phyloP scores from a whole-genome alignment of 2,797 vertebrate genomes.

The Phoxinus dragarum region DNA sequence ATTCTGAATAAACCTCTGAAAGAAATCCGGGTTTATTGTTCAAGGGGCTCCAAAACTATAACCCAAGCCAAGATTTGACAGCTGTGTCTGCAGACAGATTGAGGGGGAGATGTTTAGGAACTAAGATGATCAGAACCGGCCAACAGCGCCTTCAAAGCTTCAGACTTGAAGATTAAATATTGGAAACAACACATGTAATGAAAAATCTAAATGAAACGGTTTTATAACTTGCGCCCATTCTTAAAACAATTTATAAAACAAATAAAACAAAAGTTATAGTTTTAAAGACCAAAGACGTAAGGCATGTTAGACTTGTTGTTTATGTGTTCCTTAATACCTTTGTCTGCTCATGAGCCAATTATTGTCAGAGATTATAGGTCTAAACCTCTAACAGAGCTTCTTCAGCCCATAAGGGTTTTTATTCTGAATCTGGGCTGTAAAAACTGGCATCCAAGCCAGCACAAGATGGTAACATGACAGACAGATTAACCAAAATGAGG shows the following conservation, averaged over 20 bases:
- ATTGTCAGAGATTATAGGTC: slow-evolving; percentile 52
- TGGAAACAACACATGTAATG: not conserved
- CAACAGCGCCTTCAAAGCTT: slow-evolving; percentile 58
- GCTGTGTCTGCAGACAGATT: slow-evolving; percentile 83
- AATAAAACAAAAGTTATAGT: not conserved
- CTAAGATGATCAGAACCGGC: slow-evolving; percentile 66
- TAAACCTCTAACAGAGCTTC: slow-evolving; percentile 53
- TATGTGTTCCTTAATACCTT: slow-evolving; percentile 40
- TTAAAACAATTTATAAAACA: not conserved
- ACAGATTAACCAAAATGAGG: slow-evolving; percentile 59
- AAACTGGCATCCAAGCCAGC: slow-evolving; percentile 51
- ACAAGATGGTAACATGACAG: slow-evolving; percentile 54
- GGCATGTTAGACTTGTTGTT: slow-evolving; percentile 29
- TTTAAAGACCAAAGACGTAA: not conserved
- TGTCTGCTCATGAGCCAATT: slow-evolving; percentile 54
- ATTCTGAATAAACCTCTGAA: slow-evolving; percentile 84
- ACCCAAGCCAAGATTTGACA: slow-evolving; percentile 88
- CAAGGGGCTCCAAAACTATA: slow-evolving; percentile 79
- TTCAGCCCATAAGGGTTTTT: slow-evolving; percentile 56
- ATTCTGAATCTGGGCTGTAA: slow-evolving; percentile 46
- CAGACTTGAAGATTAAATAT: not conserved
- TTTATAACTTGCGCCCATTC: not conserved
- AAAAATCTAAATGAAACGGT: not conserved
- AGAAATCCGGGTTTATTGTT: slow-evolving; percentile 87
- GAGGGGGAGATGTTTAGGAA: slow-evolving; percentile 75